Conservation (phyloP, 2,113 vertebrate species). For the Furnarius figulus region DNA sequence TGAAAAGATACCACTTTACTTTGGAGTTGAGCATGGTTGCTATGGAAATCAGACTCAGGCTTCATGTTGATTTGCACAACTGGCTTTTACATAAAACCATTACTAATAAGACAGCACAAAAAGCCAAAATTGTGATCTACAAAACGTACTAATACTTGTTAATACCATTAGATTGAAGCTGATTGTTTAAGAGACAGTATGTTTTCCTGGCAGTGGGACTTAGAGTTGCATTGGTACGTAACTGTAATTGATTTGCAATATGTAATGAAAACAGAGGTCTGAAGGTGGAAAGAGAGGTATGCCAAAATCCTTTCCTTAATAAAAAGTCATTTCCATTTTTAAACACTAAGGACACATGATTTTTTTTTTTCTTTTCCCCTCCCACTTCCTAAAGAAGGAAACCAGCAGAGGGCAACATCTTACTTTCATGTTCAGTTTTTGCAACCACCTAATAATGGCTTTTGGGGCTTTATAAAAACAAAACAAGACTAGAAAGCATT, state of each 20-base stretch:
- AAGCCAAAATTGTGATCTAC: not conserved
- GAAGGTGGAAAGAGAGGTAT: not conserved
- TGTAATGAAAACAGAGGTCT: not conserved
- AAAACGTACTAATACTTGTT: not conserved
- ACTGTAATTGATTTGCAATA: not conserved
- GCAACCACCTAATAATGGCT: not conserved
- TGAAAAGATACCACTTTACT: not conserved
- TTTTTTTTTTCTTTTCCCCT: not conserved
- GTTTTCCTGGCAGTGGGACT: not conserved
- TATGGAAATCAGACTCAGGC: not conserved
- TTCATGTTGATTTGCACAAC: not conserved
- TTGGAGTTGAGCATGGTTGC: not conserved
- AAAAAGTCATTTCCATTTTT: not conserved
- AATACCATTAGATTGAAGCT: not conserved
- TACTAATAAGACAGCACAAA: not conserved
- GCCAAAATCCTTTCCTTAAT: not conserved
- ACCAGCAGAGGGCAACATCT: constrained; percentile 65
- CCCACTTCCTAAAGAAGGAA: not conserved
- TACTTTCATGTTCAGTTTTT: not conserved
- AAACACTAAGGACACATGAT: not conserved
- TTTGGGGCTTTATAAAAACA: not conserved
- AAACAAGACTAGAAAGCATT: not conserved
- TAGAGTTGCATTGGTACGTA: not conserved
- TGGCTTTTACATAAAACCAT: not conserved
- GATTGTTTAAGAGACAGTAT: not conserved